phyloP scores from a whole-genome alignment of 2,888 invertebrate genomes.

The Rhingia rostrata region DNA sequence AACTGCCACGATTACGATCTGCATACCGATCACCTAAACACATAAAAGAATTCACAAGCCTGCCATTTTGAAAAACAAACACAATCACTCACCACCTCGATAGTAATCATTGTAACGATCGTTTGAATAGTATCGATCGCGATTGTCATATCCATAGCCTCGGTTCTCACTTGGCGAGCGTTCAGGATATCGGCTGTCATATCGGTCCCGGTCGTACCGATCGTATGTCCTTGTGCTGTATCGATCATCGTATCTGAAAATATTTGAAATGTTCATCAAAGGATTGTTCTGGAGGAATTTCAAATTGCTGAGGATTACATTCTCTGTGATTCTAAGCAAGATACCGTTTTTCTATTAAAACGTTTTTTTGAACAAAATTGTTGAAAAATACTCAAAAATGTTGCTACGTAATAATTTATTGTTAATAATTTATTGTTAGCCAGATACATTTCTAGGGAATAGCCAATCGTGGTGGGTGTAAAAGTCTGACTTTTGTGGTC shows the following conservation, averaged over 20 bases:
- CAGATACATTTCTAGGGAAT: background rate
- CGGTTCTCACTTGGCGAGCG: constrained; percentile 76
- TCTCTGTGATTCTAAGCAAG: constrained; percentile 22
- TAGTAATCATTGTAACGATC: constrained; percentile 78
- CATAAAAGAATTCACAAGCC: background rate
- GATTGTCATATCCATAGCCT: constrained; percentile 81
- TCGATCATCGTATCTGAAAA: constrained; percentile 78
- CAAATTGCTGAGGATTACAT: constrained; percentile 34
- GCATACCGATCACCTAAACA: constrained; percentile 79
- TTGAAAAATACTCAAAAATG: constrained; percentile 4
- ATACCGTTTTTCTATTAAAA: constrained; percentile 15
- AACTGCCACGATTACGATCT: constrained; percentile 78
- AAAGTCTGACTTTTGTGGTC: constrained; percentile 49
- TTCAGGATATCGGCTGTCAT: constrained; percentile 75
- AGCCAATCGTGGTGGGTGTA: constrained; percentile 13
- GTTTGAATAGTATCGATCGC: constrained; percentile 78
- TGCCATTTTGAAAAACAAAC: background rate
- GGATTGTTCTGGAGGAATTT: background rate
- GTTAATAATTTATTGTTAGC: constrained; percentile 6
- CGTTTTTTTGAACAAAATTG: constrained; percentile 23
- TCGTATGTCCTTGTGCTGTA: constrained; percentile 78
- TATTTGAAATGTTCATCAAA: background rate
- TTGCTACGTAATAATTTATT: constrained; percentile 5
- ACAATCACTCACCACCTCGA: constrained; percentile 71
- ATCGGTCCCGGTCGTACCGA: constrained; percentile 77